Percentiles rank a stretch among this genome's conserved stretches.
These are phyloP conservation scores for Yponomeuta evonymella DNA, from an alignment of 2,888 invertebrate genomes.

Conservation along the genomic window DNA sequence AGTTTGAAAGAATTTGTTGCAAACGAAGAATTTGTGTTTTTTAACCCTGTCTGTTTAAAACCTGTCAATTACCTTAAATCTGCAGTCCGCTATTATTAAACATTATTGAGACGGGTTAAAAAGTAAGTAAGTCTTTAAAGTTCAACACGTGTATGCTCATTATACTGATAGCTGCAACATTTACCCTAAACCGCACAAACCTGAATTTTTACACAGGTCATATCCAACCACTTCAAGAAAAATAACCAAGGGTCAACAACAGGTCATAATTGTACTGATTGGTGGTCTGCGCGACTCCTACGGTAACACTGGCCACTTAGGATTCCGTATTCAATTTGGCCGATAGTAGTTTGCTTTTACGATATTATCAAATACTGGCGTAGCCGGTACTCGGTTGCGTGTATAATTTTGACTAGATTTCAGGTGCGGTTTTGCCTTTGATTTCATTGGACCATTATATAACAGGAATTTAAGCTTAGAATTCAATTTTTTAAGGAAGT, in stretches of 20 bases:
- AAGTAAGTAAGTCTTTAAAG: too few species aligned
- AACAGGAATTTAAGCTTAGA: too few species aligned
- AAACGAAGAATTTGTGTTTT: too few species aligned
- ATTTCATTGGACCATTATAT: too few species aligned
- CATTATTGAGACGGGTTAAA: too few species aligned
- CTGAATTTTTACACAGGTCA: not conserved
- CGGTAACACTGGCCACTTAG: not conserved
- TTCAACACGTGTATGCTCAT: not conserved
- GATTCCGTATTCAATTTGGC: conserved; percentile 16
- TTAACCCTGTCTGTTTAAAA: too few species aligned
- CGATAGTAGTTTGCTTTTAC: conserved; percentile 35
- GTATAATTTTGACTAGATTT: conserved; percentile 40
- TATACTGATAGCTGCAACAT: not conserved
- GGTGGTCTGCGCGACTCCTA: not conserved
- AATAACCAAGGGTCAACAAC: not conserved
- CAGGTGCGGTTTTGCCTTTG: not conserved
- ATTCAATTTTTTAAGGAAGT: too few species aligned
- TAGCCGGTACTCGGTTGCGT: conserved; percentile 28
- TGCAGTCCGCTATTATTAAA: too few species aligned
- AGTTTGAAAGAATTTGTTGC: too few species aligned
- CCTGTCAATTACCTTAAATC: too few species aligned
- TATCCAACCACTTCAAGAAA: not conserved
- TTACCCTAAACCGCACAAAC: not conserved
- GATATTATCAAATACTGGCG: conserved; percentile 23
- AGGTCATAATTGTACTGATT: not conserved